These are phyloP conservation scores for Catonia carolina DNA, from an alignment of 2,888 invertebrate species.

Conservation along the genomic window DNA sequence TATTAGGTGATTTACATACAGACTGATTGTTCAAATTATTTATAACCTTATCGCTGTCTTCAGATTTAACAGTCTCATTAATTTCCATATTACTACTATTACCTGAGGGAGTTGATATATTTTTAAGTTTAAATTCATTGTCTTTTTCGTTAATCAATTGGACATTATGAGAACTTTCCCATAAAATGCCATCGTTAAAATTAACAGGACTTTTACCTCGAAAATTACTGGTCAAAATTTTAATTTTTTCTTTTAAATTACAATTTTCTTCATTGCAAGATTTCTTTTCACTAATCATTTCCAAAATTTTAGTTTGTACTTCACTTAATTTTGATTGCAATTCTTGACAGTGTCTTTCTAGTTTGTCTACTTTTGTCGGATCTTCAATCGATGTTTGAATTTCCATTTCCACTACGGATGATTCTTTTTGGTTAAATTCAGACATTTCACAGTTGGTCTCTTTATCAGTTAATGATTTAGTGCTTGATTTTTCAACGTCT, in stretches of 20 bases:
- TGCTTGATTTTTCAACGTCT: too few relatives aligned
- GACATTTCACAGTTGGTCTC: neutral
- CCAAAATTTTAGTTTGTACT: conserved; percentile 38
- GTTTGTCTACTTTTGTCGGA: conserved; percentile 25
- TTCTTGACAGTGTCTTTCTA: conserved; percentile 36
- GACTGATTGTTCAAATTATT: too few relatives aligned
- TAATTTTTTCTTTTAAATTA: conserved; percentile 18
- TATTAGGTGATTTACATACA: too few relatives aligned
- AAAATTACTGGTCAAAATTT: conserved; percentile 16
- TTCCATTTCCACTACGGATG: conserved; percentile 23
- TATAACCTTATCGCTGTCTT: too few relatives aligned
- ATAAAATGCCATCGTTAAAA: conserved; percentile 13
- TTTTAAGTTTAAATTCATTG: neutral
- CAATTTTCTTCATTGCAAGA: conserved; percentile 40
- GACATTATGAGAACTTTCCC: conserved; percentile 7
- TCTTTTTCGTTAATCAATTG: conserved; percentile 2
- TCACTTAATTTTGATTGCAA: conserved; percentile 36
- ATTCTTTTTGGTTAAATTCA: neutral
- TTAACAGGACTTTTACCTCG: conserved; percentile 14
- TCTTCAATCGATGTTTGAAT: conserved; percentile 25
- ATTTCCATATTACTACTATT: too few relatives aligned
- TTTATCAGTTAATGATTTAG: neutral
- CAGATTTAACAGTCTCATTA: too few relatives aligned
- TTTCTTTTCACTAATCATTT: conserved; percentile 38
- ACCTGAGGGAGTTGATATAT: too few relatives aligned